Base-by-base conservation (phyloP, 2,888 invertebrate species). In the Apamea anceps region DNA sequence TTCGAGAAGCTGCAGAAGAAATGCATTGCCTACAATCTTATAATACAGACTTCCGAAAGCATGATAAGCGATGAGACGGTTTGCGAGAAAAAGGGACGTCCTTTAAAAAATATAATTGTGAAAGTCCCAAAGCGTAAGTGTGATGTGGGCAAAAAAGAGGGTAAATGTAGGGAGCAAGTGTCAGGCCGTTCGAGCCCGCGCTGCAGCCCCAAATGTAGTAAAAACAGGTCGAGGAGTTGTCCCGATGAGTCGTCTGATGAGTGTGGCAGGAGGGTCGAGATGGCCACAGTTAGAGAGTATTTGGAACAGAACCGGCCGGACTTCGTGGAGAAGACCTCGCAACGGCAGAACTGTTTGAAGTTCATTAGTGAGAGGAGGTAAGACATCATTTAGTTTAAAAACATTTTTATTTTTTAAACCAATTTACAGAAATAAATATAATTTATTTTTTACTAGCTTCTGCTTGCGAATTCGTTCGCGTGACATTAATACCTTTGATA, bases 261-360 rank as follows among this genome's bases (percentile, higher is more conserved):
- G 45, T 90, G 92, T 60, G 74, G 90, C 8, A 94, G 89, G 74
- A 94, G 89, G 78, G 87, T 93, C 25, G 93, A 94, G 67, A 92
- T 93, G 42, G 93, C 96, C 13, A 96, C 97, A 12, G 97, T 98
- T 48, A 96, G 98, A 97, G 98, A 98, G 80, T 98, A 98, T 92
- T 97, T 99, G 89, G 97, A 97, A 86, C 97, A 94, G 84, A 98
- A 98, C 88, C 97, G 98, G 57, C 98, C 98, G 0, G 97, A 98
- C 82, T 98, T 98, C 93, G 96, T 98, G 6, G 93, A 95, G 78
- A 95, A 93, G 68, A 91, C 93, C 75, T 90, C 93, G 0, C 91
- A 93, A 45, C 92, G 97, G 15, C 96, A 96, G 84, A 92, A 93
- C 72, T 95, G 95, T 77, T 90, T 97, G 87, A 95, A 94, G 85